A percentile compares a stretch with the other conserved stretches of the same genome.
phyloP scores from a whole-genome alignment of 2,113 vertebrate genomes.

The Regulus satrapa region DNA sequence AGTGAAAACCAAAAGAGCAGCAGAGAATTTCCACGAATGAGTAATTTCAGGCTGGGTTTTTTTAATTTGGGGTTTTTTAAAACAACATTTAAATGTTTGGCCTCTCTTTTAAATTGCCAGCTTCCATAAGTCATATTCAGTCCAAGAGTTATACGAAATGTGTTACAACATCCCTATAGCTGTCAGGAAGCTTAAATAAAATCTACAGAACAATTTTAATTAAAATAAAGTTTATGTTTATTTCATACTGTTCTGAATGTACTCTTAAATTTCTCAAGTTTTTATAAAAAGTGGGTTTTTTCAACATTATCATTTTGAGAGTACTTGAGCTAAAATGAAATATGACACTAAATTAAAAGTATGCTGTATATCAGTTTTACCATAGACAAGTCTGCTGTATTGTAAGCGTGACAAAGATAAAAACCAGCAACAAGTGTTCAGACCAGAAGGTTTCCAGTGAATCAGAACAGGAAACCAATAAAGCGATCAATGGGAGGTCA shows the following conservation, averaged over 20 bases:
- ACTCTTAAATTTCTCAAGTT: neutral
- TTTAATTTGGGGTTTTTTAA: neutral
- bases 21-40: slow-evolving; percentile 70
- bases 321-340: slow-evolving; percentile 34
- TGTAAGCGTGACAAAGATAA: slow-evolving; percentile 74
- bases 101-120: slow-evolving; percentile 11
- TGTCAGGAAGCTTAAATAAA: neutral
- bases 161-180: neutral
- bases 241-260: neutral
- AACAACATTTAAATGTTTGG: slow-evolving; percentile 22
- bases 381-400: slow-evolving; percentile 9
- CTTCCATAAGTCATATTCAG: neutral
- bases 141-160: neutral
- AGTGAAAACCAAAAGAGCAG: slow-evolving; percentile 59
- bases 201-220: neutral
- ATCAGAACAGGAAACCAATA: slow-evolving; percentile 82
- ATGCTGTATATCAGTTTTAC: slow-evolving; percentile 28
- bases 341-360: slow-evolving; percentile 12
- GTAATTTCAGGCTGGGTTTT: slow-evolving; percentile 65
- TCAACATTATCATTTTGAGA: slow-evolving; percentile 27
- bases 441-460: slow-evolving; percentile 77
- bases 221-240: neutral
- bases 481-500: slow-evolving; percentile 72
- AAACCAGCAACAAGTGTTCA: slow-evolving; percentile 57
- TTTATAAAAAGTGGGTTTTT: neutral